These are phyloP conservation scores for Mastacembelus armatus DNA, from an alignment of 2,797 vertebrate species.

Conservation along the genomic window DNA sequence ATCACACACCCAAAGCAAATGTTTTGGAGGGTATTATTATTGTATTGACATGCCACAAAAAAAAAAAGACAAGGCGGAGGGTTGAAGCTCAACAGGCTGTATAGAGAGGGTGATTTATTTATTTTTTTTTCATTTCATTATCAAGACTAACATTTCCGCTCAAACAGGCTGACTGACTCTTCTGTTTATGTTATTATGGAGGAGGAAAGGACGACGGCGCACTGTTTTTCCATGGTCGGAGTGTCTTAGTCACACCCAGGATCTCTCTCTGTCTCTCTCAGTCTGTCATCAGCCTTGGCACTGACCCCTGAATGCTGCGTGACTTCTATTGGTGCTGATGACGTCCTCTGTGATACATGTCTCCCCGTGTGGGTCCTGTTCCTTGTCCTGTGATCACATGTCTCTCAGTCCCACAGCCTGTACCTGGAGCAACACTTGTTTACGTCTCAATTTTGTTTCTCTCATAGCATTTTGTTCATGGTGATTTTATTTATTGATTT, in stretches of 20 bases:
- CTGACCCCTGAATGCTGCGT: slow-evolving; percentile 75
- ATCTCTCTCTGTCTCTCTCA: slow-evolving; percentile 52
- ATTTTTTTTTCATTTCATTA: slow-evolving; percentile 65
- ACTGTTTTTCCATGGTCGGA: slow-evolving; percentile 58
- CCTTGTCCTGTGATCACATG: slow-evolving; percentile 49
- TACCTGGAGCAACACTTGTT: slow-evolving; percentile 23
- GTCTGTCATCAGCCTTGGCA: slow-evolving; percentile 71
- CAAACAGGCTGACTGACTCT: slow-evolving; percentile 50
- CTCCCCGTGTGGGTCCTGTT: slow-evolving; percentile 55
- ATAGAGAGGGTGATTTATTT: not conserved
- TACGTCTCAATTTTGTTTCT: not conserved
- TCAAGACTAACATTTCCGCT: slow-evolving; percentile 64
- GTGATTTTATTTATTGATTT: not conserved
- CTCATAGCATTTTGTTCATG: not conserved
- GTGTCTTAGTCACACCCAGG: slow-evolving; percentile 69
- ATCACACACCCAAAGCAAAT: slow-evolving; percentile 70
- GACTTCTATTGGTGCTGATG: slow-evolving; percentile 66
- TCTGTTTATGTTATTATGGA: slow-evolving; percentile 68
- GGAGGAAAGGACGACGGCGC: slow-evolving; percentile 45
- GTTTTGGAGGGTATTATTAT: slow-evolving; percentile 76
- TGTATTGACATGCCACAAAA: slow-evolving; percentile 55
- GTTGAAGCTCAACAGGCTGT: slow-evolving; percentile 31
- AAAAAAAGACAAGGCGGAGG: slow-evolving; percentile 12
- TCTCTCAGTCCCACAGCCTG: slow-evolving; percentile 9
- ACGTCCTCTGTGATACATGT: slow-evolving; percentile 68